Evolutionary conservation across 1,140 invertebrate genomes (phyloP).

Genomic region (Latrodectus geometricus): DNA sequence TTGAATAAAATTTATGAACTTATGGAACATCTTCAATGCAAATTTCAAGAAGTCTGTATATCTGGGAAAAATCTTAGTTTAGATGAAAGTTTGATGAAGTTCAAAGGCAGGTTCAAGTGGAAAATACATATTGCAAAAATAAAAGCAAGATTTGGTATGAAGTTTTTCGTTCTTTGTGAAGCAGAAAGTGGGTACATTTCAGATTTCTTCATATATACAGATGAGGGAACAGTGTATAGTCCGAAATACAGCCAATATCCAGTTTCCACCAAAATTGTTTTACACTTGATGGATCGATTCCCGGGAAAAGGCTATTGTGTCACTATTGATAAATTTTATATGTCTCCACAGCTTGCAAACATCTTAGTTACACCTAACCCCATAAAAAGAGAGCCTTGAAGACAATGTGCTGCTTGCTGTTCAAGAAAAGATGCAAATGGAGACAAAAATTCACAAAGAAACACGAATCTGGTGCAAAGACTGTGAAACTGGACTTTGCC

Average conservation of each 20-base stretch:
- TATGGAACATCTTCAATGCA: neutral
- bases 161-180: constrained; percentile 9
- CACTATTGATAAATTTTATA: constrained; percentile 46
- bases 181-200: constrained; percentile 23
- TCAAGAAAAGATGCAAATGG: too few relatives aligned
- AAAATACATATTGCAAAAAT: neutral
- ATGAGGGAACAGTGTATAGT: constrained; percentile 20
- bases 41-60: constrained; percentile 7
- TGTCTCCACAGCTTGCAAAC: constrained; percentile 7
- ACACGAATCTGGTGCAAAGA: too few relatives aligned
- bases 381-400: constrained; percentile 11
- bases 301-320: too few relatives aligned
- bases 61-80: too few relatives aligned
- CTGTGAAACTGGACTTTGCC: too few relatives aligned
- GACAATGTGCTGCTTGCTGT: too few relatives aligned
- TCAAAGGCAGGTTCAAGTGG: neutral
- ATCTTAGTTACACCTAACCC: constrained; percentile 14
- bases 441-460: too few relatives aligned
- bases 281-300: too few relatives aligned
- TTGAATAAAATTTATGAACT: constrained; percentile 19
- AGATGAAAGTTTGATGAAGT: neutral
- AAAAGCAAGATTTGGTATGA: constrained; percentile 22
- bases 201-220: constrained; percentile 26
- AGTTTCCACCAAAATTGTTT: too few relatives aligned
- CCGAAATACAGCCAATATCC: too few relatives aligned